These are phyloP conservation scores for Pachyuromys duprasi DNA, from an alignment of 2,797 vertebrate species.

Conservation along the genomic window DNA sequence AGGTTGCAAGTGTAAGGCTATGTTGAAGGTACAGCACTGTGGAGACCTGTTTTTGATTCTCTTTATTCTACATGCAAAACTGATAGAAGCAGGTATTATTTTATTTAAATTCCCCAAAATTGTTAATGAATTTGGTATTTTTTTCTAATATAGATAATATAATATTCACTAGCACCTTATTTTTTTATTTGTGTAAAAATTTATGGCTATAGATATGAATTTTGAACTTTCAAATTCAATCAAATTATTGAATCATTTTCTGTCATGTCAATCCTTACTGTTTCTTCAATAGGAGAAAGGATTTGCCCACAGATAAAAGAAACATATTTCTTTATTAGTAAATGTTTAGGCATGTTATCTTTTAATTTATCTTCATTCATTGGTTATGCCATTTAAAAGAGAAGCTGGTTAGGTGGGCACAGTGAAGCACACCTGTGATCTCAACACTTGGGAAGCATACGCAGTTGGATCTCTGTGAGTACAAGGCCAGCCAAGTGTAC, in stretches of 20 bases:
- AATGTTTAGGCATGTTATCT: not conserved
- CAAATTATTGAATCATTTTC: not conserved
- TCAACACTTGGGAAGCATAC: no score
- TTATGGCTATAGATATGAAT: not conserved
- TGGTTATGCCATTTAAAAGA: not conserved
- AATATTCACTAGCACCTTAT: not conserved
- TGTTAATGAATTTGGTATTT: not conserved
- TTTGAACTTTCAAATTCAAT: not conserved
- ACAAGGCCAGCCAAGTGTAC: no score
- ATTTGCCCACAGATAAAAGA: not conserved
- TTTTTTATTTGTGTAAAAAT: not conserved
- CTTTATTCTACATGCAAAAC: not conserved
- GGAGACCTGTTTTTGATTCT: not conserved
- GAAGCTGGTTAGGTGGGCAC: not conserved
- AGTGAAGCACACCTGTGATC: no score
- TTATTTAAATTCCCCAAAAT: not conserved
- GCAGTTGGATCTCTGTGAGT: no score
- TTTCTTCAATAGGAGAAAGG: not conserved
- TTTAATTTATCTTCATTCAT: not conserved
- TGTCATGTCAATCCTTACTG: no score
- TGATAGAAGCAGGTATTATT: not conserved
- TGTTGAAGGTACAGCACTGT: not conserved
- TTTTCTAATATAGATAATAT: not conserved
- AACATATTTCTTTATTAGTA: not conserved
- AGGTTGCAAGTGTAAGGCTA: not conserved